Conservation (phyloP, 1,140 invertebrate species). For the Mya arenaria region DNA sequence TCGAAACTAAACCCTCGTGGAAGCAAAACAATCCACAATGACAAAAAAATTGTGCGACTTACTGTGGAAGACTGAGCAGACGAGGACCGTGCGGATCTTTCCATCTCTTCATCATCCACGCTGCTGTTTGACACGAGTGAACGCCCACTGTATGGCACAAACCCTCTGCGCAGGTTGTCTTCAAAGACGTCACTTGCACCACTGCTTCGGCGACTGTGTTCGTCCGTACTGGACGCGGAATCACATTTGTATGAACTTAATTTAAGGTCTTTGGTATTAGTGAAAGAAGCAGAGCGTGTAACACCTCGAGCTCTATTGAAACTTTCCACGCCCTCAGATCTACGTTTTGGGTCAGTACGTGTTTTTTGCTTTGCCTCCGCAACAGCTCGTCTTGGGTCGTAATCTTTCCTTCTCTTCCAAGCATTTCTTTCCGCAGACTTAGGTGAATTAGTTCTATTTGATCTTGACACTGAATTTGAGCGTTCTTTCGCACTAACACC, state of each 20-base stretch:
- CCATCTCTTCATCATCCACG: conserved; percentile 73
- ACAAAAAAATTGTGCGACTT: too few species aligned
- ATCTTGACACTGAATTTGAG: conserved; percentile 61
- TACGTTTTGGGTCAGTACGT: conserved; percentile 53
- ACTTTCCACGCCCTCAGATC: conserved; percentile 33
- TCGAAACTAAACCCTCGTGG: not conserved
- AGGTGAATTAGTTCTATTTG: conserved; percentile 72
- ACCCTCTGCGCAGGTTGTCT: conserved; percentile 59
- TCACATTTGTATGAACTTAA: conserved; percentile 55
- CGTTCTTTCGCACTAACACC: conserved; percentile 61
- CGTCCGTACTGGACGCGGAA: conserved; percentile 69
- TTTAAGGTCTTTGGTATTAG: conserved; percentile 65
- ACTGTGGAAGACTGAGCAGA: conserved; percentile 66
- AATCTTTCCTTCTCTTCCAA: conserved; percentile 94
- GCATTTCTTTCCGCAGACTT: conserved; percentile 90
- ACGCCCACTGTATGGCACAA: conserved; percentile 64
- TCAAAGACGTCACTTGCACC: conserved; percentile 59
- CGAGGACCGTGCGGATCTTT: conserved; percentile 54
- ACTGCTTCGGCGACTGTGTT: conserved; percentile 62
- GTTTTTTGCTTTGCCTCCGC: conserved; percentile 84
- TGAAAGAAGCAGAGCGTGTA: conserved; percentile 74
- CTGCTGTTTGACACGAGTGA: conserved; percentile 60
- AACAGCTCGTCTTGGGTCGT: conserved; percentile 93
- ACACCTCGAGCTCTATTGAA: conserved; percentile 58
- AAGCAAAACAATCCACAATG: not conserved